phyloP scores from a whole-genome alignment of 2,888 invertebrate genomes.

The Neoaliturus tenellus region DNA sequence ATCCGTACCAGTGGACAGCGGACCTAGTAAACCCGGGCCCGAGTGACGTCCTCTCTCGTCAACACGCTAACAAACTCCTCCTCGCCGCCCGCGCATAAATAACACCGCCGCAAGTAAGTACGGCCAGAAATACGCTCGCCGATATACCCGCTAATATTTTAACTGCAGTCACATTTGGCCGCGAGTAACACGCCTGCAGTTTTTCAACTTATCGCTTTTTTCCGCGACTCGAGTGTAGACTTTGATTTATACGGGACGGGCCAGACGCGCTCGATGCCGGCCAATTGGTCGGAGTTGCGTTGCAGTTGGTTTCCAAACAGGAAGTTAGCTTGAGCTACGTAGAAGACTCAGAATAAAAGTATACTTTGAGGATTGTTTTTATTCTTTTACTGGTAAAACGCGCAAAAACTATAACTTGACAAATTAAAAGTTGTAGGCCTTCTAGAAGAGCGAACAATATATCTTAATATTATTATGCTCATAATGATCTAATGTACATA shows the following conservation, averaged over 20 bases:
- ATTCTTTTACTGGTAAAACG: too few relatives aligned
- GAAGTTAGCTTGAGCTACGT: too few relatives aligned
- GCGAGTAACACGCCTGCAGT: constrained; percentile 40
- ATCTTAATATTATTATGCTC: too few relatives aligned
- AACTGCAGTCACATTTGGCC: constrained; percentile 36
- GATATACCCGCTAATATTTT: constrained; percentile 43
- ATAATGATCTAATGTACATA: too few relatives aligned
- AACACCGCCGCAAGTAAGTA: constrained; percentile 24
- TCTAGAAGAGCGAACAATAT: too few relatives aligned
- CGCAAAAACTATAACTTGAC: too few relatives aligned
- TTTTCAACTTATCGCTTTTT: constrained; percentile 38
- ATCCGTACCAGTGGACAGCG: not conserved
- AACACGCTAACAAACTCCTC: constrained; percentile 3
- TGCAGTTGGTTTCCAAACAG: too few relatives aligned
- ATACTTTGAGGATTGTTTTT: too few relatives aligned
- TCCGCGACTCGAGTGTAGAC: not conserved
- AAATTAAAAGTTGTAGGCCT: too few relatives aligned
- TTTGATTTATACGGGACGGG: not conserved
- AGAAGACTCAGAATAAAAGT: too few relatives aligned
- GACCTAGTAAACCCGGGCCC: not conserved
- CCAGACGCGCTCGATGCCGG: not conserved
- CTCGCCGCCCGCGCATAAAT: not conserved
- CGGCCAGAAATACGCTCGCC: constrained; percentile 35
- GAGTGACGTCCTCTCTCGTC: constrained; percentile 16
- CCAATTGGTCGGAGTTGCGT: too few relatives aligned